These are phyloP conservation scores for Capricornis sumatraensis DNA, from an alignment of 2,113 vertebrate species.

Conservation along the genomic window DNA sequence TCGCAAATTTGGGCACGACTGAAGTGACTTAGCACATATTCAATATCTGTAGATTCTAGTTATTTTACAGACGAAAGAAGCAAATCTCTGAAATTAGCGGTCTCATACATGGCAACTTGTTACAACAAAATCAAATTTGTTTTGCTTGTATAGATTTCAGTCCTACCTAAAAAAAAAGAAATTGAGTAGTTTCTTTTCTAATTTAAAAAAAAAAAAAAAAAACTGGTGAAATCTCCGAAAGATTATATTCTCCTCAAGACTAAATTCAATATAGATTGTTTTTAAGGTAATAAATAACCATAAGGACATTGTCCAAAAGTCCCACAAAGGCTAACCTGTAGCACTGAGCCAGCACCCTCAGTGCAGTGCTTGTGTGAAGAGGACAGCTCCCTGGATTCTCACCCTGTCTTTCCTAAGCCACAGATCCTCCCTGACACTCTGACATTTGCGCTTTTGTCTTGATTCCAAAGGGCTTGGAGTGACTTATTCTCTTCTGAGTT, in stretches of 20 bases:
- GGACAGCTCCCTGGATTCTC: not conserved
- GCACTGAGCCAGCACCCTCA: fast-evolving
- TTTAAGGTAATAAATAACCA: not conserved
- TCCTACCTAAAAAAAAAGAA: not conserved
- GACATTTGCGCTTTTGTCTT: not conserved
- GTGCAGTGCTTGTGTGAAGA: not conserved
- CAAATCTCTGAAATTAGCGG: not conserved
- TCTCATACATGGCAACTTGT: not conserved
- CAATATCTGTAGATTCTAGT: not conserved
- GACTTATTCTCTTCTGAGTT: not conserved
- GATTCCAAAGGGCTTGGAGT: not conserved
- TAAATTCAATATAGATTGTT: not conserved
- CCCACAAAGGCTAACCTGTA: not conserved
- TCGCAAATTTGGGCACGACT: fast-evolving
- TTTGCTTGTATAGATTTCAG: not conserved
- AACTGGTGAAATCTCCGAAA: not conserved
- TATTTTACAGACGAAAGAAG: not conserved
- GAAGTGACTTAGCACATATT: not conserved
- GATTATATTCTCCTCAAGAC: not conserved
- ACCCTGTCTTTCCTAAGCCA: not conserved
- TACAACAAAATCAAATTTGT: not conserved
- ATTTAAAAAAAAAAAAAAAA: not conserved
- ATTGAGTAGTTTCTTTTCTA: not conserved
- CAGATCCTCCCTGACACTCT: not conserved
- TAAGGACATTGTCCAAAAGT: not conserved